These are phyloP conservation scores for Malurus melanocephalus DNA, from an alignment of 2,113 vertebrate species.

Conservation along the genomic window DNA sequence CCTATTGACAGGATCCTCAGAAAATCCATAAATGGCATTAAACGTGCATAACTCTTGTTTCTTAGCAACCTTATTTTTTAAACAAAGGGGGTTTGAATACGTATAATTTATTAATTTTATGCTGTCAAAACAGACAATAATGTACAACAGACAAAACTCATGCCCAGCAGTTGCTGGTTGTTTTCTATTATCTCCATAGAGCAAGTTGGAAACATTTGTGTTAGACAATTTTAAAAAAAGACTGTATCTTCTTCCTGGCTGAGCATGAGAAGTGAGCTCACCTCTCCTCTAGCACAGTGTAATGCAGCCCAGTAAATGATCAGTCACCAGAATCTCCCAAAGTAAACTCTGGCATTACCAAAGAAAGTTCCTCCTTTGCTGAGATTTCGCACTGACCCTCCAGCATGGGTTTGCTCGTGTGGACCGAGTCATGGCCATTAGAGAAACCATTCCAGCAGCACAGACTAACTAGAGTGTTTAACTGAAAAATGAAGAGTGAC, in stretches of 20 bases:
- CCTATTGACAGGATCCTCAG: background rate
- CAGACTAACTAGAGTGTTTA: background rate
- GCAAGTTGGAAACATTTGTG: constrained; percentile 28
- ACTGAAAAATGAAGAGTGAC: background rate
- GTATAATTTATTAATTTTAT: constrained; percentile 15
- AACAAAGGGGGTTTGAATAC: background rate
- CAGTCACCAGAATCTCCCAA: background rate
- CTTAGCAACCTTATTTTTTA: constrained; percentile 46
- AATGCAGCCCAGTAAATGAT: background rate
- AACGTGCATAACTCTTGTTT: background rate
- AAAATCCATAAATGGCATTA: background rate
- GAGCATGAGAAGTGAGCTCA: background rate
- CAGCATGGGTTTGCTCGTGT: background rate
- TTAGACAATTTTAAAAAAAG: background rate
- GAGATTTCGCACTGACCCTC: background rate
- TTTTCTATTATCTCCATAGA: constrained; percentile 37
- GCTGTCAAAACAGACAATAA: constrained; percentile 18
- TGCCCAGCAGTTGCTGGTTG: background rate
- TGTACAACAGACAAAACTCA: constrained; percentile 4
- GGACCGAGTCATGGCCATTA: background rate
- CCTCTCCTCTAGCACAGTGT: background rate
- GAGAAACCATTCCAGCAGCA: background rate
- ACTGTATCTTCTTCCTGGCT: background rate
- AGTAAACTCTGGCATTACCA: background rate
- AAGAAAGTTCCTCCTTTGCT: background rate